Evolutionary conservation across 2,888 invertebrate genomes (phyloP).

Genomic region (Agriopis aurantiaria): DNA sequence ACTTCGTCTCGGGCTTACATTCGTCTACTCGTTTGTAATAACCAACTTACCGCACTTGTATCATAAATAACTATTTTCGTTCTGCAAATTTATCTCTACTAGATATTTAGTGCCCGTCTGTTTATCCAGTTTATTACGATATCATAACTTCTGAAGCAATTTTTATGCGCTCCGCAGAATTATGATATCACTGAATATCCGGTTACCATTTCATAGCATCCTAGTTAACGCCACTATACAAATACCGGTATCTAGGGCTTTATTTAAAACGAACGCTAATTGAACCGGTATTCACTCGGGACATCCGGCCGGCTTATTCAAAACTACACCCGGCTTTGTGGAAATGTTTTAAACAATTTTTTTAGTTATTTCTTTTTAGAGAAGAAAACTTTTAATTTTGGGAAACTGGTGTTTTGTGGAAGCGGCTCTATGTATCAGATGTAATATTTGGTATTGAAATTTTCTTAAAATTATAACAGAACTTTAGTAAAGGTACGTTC

Average conservation of each 20-base stretch:
- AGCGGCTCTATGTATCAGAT: background rate
- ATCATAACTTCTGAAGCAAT: too few relatives aligned
- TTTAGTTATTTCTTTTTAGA: background rate
- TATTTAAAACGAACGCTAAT: slow-evolving; percentile 13
- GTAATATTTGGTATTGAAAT: background rate
- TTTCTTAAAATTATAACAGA: background rate
- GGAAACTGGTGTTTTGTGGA: background rate
- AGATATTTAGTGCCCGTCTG: background rate
- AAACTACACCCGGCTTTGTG: slow-evolving; percentile 20
- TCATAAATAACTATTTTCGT: too few relatives aligned
- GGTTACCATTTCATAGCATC: background rate
- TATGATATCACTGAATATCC: background rate
- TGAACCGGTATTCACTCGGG: slow-evolving; percentile 33
- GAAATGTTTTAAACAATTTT: background rate
- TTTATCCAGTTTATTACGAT: background rate
- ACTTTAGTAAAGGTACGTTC: too few relatives aligned
- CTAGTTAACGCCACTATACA: background rate
- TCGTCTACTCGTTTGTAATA: too few relatives aligned
- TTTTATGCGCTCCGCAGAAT: too few relatives aligned
- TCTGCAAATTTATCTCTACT: too few relatives aligned
- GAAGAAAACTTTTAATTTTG: background rate
- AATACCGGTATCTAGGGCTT: slow-evolving; percentile 6
- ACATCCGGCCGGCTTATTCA: slow-evolving; percentile 28
- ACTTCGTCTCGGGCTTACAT: too few relatives aligned
- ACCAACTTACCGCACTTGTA: too few relatives aligned